Base-by-base conservation (phyloP, 2,797 vertebrate genomes). In the Coregonus sp. region DNA sequence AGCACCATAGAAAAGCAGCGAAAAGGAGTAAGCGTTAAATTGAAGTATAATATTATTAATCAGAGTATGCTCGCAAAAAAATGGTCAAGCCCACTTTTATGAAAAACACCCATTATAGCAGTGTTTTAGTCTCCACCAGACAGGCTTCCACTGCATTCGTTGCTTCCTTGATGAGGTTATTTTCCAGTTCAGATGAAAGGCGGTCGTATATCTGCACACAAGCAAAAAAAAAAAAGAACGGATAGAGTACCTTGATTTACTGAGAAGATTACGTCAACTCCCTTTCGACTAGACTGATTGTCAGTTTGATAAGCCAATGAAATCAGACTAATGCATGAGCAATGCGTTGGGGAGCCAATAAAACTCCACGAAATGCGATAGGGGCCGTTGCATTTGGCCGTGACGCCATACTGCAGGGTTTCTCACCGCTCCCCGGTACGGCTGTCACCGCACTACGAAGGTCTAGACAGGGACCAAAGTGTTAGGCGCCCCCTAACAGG, bases 331-430 rank as follows among this genome's bases (percentile, higher is more conserved):
- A 0, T 1, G 1, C 4, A 14, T 86, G 87, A 91, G 79, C 11
- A 73, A 87, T 77, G 56, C 4, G 0, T 0, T 1, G 0, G 0
- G 3, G 1, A 81, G 71, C 94, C 94, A 94, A 94, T 95, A 0
- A 47, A 4, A 3, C 77, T 0, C 0, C 25, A 50, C 16, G 0
- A 15, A 66, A 5, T 72, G 4, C 20, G 37, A 51, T 72, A 25
- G 47, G 11, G 47, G 6, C n/a, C 70, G 70, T 75, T 79, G 82
- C 78, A 61, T 25, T 67, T 16, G 25, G 6, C 1, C 76, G 91
- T 95, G 94, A 96, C 95, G 94, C 90, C 89, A 93, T 91, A 94
- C 92, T 95, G 94, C 94, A 94, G 94, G 94, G 94, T 91, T 91
- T 93, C 92, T 89, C 83, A 87, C 88, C 79, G 83, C 86, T 89